phyloP scores from a whole-genome alignment of 2,888 invertebrate species.

The Pollenia griseotomentosa region DNA sequence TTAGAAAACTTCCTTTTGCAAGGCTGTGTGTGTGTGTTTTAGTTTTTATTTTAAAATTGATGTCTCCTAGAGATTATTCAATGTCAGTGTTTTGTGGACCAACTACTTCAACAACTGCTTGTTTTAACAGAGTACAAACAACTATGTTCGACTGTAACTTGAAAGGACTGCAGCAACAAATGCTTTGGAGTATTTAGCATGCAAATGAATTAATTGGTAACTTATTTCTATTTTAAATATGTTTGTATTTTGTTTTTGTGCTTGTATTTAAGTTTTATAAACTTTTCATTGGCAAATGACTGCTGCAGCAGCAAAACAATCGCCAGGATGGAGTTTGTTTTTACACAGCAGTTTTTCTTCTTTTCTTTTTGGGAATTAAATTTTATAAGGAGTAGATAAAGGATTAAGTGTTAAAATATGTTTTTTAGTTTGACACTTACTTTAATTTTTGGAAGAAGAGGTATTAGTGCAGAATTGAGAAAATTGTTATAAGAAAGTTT shows the following conservation, averaged over 20 bases:
- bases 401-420: slow-evolving; percentile 71
- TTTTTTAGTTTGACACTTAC: slow-evolving; percentile 59
- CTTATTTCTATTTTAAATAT: slow-evolving; percentile 58
- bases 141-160: background rate
- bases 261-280: slow-evolving; percentile 47
- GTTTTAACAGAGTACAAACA: too few relatives aligned
- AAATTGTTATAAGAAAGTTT: background rate
- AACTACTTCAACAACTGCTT: slow-evolving; percentile 41
- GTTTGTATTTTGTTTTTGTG: slow-evolving; percentile 16
- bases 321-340: background rate
- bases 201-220: slow-evolving; percentile 78
- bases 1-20: background rate
- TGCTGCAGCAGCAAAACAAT: slow-evolving; percentile 16
- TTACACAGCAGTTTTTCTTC: slow-evolving; percentile 43
- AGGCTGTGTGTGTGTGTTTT: background rate
- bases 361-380: slow-evolving; percentile 13
- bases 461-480: background rate
- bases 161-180: slow-evolving; percentile 32
- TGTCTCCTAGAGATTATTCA: slow-evolving; percentile 73
- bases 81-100: slow-evolving; percentile 65
- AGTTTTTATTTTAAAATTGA: slow-evolving; percentile 45
- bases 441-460: slow-evolving; percentile 24
- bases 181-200: slow-evolving; percentile 75
- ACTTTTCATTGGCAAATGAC: slow-evolving; percentile 56
- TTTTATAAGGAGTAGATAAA: slow-evolving; percentile 18